Conservation (phyloP, 2,888 invertebrate genomes). For the Rhagonycha lutea region DNA sequence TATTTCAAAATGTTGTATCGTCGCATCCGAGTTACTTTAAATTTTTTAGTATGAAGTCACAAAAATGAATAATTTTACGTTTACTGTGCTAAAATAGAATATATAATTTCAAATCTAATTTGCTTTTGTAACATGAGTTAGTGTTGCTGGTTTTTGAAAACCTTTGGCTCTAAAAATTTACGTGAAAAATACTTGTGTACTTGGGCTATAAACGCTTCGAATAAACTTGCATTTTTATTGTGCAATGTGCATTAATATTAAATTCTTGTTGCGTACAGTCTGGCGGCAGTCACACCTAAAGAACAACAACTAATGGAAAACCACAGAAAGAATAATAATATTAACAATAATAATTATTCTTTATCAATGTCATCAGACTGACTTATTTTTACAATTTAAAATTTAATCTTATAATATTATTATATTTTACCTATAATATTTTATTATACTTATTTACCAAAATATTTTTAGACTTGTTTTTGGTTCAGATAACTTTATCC, state of each 20-base stretch:
- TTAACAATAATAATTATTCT: neutral
- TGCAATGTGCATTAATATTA: neutral
- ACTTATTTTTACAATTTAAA: neutral
- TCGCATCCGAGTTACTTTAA: neutral
- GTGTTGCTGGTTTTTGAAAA: neutral
- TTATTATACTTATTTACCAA: neutral
- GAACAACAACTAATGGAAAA: neutral
- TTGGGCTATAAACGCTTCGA: neutral
- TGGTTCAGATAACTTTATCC: neutral
- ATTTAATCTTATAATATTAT: too few relatives aligned
- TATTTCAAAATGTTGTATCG: neutral
- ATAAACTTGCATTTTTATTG: neutral
- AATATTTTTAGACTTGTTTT: neutral
- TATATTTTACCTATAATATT: too few relatives aligned
- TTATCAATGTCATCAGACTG: neutral
- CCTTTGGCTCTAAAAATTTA: neutral
- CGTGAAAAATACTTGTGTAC: neutral
- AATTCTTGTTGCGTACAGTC: conserved; percentile 1
- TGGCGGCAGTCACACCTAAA: neutral
- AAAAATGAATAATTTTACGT: neutral
- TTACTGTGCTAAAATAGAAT: neutral
- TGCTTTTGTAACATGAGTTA: neutral
- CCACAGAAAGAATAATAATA: neutral
- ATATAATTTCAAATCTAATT: neutral
- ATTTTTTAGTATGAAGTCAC: neutral